Evolutionary conservation across 2,888 invertebrate species (phyloP), one percentile per base, ranked within the genome.

Genomic region (Acrobasis suavella): DNA sequence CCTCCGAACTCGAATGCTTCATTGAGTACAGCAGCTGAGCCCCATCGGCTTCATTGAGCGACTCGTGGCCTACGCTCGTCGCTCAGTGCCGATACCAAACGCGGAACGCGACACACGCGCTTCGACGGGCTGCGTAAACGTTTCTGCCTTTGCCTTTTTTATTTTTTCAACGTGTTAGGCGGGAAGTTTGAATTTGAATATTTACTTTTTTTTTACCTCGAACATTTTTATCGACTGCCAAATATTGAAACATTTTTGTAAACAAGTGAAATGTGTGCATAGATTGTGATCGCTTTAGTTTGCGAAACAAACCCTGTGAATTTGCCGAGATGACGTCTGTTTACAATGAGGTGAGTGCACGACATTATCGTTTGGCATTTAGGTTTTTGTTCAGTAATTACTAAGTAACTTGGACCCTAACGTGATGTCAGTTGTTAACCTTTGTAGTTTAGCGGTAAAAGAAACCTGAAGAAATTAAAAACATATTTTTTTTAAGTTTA

Each of bases 1-100:
- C 91, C 91, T 89, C 83, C 88, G 91, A 89, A 89, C 91, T 85
- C 82, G 80, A 82, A 84, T 87, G 88, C 83, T 89, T 89, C 91
- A 92, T 90, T 91, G 91, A 91, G 89, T 81, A 84, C 82, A 84
- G 80, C 87, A 88, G 87, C 85, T 87, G 89, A 84, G 85, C 83
- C 77, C 70, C 73, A 72, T 74, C 78, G 77, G 75, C 81, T 79
- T 81, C 89, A 88, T 86, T 89, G 83, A 88, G 80, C 77, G 80
- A 77, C 71, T 73, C 75, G 67, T 69, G 73, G 73, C 73, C 76
- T 71, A 72, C 76, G 80, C 78, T 75, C 80, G 79, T 74, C 76
- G 84, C 81, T 88, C 89, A 89, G 89, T 90, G 86, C 82, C 83
- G 84, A 81, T 84, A 80, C 86, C 81, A 89, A 90, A 84, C 91